Conservation (phyloP, 2,797 vertebrate genomes). For the Neopelma chrysocephalum region DNA sequence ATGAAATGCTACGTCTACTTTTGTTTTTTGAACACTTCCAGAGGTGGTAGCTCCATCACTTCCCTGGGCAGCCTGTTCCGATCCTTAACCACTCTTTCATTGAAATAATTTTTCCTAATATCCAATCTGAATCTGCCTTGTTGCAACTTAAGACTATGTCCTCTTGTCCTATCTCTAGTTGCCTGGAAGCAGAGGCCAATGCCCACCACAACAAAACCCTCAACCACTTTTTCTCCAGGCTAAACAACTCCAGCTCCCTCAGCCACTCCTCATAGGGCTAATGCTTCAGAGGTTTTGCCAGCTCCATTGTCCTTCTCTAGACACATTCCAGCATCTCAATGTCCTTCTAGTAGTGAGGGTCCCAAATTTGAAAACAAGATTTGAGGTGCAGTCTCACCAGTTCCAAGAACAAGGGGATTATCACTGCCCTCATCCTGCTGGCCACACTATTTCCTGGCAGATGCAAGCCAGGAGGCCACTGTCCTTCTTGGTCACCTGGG, state of each 20-base stretch:
- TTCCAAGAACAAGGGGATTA: fast-evolving
- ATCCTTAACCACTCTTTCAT: not conserved
- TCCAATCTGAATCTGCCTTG: not conserved
- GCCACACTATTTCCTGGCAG: not conserved
- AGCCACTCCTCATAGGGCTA: fast-evolving
- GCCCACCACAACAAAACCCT: not conserved
- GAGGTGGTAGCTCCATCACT: not conserved
- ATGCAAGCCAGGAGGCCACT: not conserved
- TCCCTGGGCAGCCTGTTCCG: not conserved
- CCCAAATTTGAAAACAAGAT: not conserved
- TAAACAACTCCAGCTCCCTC: not conserved
- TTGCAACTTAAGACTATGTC: not conserved
- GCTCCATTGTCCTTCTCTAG: not conserved
- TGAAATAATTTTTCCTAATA: not conserved
- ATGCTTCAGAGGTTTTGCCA: not conserved
- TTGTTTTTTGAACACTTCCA: not conserved
- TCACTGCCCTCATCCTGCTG: not conserved
- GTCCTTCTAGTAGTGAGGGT: not conserved
- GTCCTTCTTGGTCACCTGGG: not conserved
- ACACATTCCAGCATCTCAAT: fast-evolving
- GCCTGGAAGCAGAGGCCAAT: not conserved
- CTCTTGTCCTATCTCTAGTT: not conserved
- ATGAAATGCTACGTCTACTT: not conserved
- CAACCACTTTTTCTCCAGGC: not conserved
- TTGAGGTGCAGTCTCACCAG: fast-evolving